A percentile compares a stretch with the other conserved stretches of the same genome.
phyloP scores from a whole-genome alignment of 37 sponge, comb jelly and placozoan species.

The Agelas oroides region DNA sequence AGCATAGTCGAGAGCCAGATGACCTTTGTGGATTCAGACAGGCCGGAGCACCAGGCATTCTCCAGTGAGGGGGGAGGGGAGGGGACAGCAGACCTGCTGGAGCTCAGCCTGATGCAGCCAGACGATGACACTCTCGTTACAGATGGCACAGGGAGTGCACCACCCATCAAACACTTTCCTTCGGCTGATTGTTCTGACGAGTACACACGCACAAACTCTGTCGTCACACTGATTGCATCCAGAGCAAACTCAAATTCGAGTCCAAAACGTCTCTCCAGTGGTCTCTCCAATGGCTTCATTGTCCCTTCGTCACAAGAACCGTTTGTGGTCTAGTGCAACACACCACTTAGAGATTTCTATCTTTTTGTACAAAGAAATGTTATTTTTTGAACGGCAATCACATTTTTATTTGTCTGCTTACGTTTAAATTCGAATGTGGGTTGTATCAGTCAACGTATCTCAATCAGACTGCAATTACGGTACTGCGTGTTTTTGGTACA shows the following conservation, averaged over 20 bases:
- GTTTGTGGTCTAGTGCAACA: constrained; percentile 10
- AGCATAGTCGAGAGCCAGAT: constrained; percentile 51
- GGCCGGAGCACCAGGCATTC: constrained; percentile 23
- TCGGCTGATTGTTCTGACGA: constrained; percentile 65
- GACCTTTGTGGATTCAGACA: neutral
- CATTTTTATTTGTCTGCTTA: no score
- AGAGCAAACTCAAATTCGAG: constrained; percentile 16
- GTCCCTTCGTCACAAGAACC: constrained; percentile 13
- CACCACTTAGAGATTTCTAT: no score
- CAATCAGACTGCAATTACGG: no score
- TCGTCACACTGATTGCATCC: constrained; percentile 16
- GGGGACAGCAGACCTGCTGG: constrained; percentile 14
- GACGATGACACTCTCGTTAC: constrained; percentile 46
- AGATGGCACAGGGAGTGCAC: neutral
- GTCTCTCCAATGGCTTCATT: constrained; percentile 1
- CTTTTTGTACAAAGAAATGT: no score
- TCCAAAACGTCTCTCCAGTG: constrained; percentile 21
- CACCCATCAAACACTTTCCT: constrained; percentile 41
- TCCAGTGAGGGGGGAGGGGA: constrained; percentile 46
- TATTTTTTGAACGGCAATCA: no score
- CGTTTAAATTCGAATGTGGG: no score
- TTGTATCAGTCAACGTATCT: no score
- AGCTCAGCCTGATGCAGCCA: neutral
- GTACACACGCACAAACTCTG: constrained; percentile 5
- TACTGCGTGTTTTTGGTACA: no score